Evolutionary conservation across 2,888 invertebrate species (phyloP).

Genomic region (Chrysolina haemoptera): DNA sequence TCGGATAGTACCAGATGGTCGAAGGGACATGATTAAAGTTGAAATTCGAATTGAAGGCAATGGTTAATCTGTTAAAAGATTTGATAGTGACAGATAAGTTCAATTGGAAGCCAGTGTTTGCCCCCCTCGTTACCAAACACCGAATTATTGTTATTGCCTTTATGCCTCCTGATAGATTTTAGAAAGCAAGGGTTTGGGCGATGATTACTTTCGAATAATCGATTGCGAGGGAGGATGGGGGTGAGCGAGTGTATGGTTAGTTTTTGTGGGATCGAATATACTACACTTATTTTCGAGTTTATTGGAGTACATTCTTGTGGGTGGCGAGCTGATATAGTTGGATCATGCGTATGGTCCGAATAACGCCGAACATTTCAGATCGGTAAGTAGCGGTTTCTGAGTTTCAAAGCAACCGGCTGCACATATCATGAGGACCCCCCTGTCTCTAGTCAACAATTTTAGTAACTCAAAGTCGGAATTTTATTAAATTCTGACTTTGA

Average conservation of each 20-base stretch:
- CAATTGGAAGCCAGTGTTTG: constrained; percentile 61
- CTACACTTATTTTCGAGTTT: neutral
- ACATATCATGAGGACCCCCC: too few species aligned
- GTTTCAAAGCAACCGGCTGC: too few species aligned
- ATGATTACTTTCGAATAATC: constrained; percentile 25
- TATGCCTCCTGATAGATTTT: constrained; percentile 21
- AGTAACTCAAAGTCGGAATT: too few species aligned
- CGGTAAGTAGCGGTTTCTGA: too few species aligned
- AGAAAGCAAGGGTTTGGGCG: constrained; percentile 10
- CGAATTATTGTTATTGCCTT: constrained; percentile 48
- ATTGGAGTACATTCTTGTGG: too few species aligned
- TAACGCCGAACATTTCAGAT: too few species aligned
- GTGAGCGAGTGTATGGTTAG: constrained; percentile 11
- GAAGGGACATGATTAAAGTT: constrained; percentile 68
- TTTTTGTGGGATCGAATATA: constrained; percentile 12
- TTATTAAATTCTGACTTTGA: too few species aligned
- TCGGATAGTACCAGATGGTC: constrained; percentile 67
- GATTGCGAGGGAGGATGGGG: constrained; percentile 44
- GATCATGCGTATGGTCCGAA: too few species aligned
- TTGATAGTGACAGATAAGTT: constrained; percentile 67
- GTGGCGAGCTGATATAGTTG: too few species aligned
- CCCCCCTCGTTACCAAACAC: constrained; percentile 48
- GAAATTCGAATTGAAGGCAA: constrained; percentile 67
- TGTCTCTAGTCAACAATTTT: too few species aligned
- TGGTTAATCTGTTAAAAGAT: constrained; percentile 65